Evolutionary conservation across 2,797 vertebrate genomes (phyloP).

Genomic region (Morelia viridis): DNA sequence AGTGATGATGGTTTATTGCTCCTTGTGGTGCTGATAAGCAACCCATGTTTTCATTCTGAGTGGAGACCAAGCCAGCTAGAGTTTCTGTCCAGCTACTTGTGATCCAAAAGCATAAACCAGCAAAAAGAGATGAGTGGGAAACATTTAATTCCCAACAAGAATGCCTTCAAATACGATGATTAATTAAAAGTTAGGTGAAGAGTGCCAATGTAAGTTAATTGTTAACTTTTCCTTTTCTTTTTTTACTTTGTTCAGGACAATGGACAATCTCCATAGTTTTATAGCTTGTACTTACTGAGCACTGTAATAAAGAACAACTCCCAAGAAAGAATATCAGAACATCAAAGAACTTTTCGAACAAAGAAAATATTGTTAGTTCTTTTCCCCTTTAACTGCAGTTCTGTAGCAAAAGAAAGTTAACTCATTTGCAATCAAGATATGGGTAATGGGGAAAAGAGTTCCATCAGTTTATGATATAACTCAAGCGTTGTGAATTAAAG

Average conservation of each 20-base stretch:
- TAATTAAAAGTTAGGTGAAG: background rate
- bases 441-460: background rate
- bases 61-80: background rate
- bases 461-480: background rate
- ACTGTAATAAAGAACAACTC: background rate
- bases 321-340: accelerated
- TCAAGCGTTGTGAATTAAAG: background rate
- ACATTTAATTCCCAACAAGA: constrained; percentile 1
- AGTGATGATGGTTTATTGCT: background rate
- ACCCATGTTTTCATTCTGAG: background rate
- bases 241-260: background rate
- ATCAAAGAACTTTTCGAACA: background rate
- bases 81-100: background rate
- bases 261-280: background rate
- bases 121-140: background rate
- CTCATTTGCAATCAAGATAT: background rate
- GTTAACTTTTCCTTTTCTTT: background rate
- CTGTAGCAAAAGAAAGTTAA: accelerated
- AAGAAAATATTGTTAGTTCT: background rate
- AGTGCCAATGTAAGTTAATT: background rate
- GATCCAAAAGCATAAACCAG: background rate
- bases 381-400: background rate
- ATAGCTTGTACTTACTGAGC: background rate
- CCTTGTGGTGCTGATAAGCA: background rate
- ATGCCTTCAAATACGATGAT: background rate